Base-by-base conservation (phyloP, 2,113 vertebrate species). In the Speoplatyrhinus poulsoni region DNA sequence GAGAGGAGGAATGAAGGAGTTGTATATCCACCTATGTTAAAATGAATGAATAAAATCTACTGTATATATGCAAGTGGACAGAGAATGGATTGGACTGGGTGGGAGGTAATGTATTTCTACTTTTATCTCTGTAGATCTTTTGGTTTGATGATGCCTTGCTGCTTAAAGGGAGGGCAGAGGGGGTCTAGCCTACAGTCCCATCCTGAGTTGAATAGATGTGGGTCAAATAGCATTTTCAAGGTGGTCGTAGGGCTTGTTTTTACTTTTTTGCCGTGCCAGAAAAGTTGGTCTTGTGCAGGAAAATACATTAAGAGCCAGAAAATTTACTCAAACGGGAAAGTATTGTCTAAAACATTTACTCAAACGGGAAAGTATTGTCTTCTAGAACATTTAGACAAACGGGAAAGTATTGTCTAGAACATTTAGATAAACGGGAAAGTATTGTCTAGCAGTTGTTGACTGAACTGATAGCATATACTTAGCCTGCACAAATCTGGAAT, bases 71-170 rank as follows among this genome's bases (percentile, higher is more conserved):
- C 53, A 36, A 72, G 62, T 33, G 60, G 36, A 57, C 36, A 62
- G 16, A 62, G 5, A 2, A 56, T 67, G 32, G 54, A 62, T 77
- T 17, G 57, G 57, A 64, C 46, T 46, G 53, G 12, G 8, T 46
- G 68, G 50, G 57, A 15, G 58, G 62, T 73, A 69, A 36, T 77
- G 69, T 72, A 76, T 82, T 84, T 80, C 67, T 73, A 71, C 70
- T 82, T 26, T 78, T 82, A 75, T 82, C 69, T 80, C 53, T 82
- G 56, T 71, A 64, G 69, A 67, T 76, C 73, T 76, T 76, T 79
- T 76, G 76, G 70, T 76, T 77, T 84, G 83, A 87, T 88, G 88
- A 87, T 89, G 79, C 79, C 64, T 76, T 89, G 92, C 91, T 91
- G 89, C 89, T 91, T 88, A 88, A 81, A 81, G 85, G 72, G 80